Percentiles rank a stretch among this genome's conserved stretches.
Conservation (phyloP, 1,140 invertebrate species). For the Aleiodes sp. region DNA sequence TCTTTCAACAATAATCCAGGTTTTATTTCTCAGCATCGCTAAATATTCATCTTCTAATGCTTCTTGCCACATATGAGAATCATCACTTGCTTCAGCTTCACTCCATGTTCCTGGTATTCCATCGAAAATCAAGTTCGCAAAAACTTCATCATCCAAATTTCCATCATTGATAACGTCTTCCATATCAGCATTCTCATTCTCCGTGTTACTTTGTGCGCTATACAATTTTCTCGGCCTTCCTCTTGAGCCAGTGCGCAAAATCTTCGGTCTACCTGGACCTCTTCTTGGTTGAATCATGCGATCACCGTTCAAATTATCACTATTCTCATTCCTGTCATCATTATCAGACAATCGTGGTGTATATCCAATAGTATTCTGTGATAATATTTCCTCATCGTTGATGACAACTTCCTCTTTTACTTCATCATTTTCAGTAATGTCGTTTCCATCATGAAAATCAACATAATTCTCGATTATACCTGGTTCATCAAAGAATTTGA, state of each 20-base stretch:
- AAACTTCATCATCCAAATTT: not conserved
- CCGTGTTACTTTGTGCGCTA: not conserved
- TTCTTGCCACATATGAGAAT: not conserved
- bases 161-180: not conserved
- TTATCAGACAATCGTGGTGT: not conserved
- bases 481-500: conserved; percentile 16
- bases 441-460: not conserved
- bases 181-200: not conserved
- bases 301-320: not conserved
- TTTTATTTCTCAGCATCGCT: not conserved
- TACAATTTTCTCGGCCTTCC: conserved; percentile 7
- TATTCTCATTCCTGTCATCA: not conserved
- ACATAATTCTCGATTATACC: not conserved
- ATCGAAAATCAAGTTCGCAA: too few species aligned
- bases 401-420: not conserved
- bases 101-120: not conserved
- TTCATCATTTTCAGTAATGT: not conserved
- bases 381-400: not conserved
- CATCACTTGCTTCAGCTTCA: not conserved
- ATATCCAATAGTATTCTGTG: too few species aligned
- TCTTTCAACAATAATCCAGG: not conserved
- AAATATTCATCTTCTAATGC: conserved; percentile 19
- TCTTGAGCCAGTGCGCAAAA: not conserved
- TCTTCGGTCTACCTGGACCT: not conserved
- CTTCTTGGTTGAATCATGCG: not conserved